phyloP scores from a whole-genome alignment of 2,113 vertebrate species.

The Fregata magnificens region DNA sequence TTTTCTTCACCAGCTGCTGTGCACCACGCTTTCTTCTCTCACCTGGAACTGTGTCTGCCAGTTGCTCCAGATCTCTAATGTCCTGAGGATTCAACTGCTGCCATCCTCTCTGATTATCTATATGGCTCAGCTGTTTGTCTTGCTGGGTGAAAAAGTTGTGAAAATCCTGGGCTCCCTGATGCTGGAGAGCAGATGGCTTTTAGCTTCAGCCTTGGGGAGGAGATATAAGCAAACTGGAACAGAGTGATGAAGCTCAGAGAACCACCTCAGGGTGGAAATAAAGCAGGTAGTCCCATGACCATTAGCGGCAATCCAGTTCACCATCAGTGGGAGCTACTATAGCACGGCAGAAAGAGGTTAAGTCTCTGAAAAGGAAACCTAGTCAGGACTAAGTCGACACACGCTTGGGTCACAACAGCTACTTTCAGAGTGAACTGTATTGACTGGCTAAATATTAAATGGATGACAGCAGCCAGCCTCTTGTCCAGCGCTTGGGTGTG shows the following conservation, averaged over 20 bases:
- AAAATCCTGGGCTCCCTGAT: constrained; percentile 1
- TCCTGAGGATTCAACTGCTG: neutral
- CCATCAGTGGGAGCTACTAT: neutral
- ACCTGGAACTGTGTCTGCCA: constrained; percentile 3
- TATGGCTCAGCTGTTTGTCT: neutral
- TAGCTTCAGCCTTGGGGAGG: neutral
- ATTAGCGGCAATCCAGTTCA: neutral
- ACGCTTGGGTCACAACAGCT: neutral
- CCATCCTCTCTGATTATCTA: neutral
- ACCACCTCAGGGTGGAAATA: neutral
- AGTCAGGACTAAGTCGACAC: neutral
- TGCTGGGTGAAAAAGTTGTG: neutral
- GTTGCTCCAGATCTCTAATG: neutral
- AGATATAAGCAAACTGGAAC: neutral
- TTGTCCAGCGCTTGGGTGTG: neutral
- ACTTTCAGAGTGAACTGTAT: neutral
- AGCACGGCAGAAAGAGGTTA: neutral
- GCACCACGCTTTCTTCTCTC: neutral
- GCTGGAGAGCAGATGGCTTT: neutral
- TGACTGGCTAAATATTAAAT: neutral
- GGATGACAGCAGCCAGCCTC: neutral
- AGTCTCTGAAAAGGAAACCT: neutral
- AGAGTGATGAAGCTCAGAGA: neutral
- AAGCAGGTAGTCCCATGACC: neutral
- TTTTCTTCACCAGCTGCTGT: constrained; percentile 35